Base-by-base conservation (phyloP, 1,140 invertebrate species). In the Conopomorpha cramerella region DNA sequence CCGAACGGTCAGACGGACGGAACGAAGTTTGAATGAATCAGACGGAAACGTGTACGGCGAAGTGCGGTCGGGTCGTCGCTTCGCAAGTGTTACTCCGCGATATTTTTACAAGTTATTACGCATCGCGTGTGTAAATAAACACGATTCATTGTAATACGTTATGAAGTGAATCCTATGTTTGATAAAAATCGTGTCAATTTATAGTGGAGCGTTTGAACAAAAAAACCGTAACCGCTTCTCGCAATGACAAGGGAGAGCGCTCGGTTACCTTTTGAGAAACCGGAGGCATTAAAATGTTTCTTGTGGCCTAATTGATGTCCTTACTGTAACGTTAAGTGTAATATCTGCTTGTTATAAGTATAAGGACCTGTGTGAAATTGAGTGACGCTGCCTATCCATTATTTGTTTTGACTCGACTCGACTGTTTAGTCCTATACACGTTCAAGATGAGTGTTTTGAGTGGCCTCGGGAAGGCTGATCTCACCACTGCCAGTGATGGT, bases 401-500 rank as follows among this genome's bases (percentile, higher is more conserved):
- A 42, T 45, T 43, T 39, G 46, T 57, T 40, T 41, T 60, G 53
- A 49, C 49, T 60, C 56, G 64, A n/a, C n/a, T n/a, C n/a, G n/a
- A n/a, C n/a, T n/a, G n/a, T n/a, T 62, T 55, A 67, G 63, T 71
- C 67, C 67, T 62, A 53, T 61, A 68, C 67, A 71, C 66, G 56
- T 72, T 72, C 41, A 76, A 77, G 73, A 78, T 78, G 72, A 77
- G 68, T 77, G 61, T 67, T 59, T 59, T 73, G 40, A 66, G 63
- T 70, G 70, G 62, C 67, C 61, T 73, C 44, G 71, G 50, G 43
- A 72, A 72, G 42, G 53, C 60, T 50, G 74, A 77, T 51, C 56
- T 70, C 53, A 77, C 70, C 45, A 78, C 78, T 44, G 79, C 78
- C 40, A 80, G 79, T 58, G 81, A 85, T 70, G 84, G 84, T 46